Percentiles rank a stretch among this genome's conserved stretches.
Conservation (phyloP, 1,140 invertebrate species). For the Oryctes rhinoceros region DNA sequence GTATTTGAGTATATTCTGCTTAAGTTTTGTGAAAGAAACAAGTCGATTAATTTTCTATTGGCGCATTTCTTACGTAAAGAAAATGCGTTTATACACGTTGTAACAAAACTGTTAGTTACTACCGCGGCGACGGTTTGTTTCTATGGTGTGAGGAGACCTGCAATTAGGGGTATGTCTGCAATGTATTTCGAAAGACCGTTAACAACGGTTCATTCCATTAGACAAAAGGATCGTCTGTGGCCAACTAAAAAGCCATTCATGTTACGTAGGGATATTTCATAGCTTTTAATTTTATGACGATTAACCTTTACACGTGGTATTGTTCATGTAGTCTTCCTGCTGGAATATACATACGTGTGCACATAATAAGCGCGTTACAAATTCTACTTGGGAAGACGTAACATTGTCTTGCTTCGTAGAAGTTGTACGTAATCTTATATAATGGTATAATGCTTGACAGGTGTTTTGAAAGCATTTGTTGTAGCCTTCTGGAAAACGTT, state of each 20-base stretch:
- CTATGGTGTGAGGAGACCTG: neutral
- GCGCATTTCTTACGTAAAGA: no score
- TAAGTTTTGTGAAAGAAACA: no score
- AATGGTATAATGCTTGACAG: no score
- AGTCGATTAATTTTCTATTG: no score
- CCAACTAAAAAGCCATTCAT: neutral
- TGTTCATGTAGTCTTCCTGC: neutral
- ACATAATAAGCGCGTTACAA: neutral
- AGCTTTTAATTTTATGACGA: neutral
- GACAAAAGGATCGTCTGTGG: neutral
- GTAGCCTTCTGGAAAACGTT: no score
- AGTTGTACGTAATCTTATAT: no score
- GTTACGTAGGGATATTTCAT: neutral
- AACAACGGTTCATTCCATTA: neutral
- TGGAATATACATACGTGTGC: neutral
- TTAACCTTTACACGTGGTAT: neutral
- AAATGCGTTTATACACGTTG: no score
- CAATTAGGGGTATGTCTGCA: neutral
- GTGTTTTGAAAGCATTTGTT: no score
- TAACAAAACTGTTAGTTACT: no score
- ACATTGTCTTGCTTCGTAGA: neutral
- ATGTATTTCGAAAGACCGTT: constrained; percentile 3
- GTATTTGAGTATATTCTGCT: no score
- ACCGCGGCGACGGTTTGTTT: no score
- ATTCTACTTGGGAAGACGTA: neutral